phyloP scores from a whole-genome alignment of 2,888 invertebrate genomes.

The Liodrosophila aerea region DNA sequence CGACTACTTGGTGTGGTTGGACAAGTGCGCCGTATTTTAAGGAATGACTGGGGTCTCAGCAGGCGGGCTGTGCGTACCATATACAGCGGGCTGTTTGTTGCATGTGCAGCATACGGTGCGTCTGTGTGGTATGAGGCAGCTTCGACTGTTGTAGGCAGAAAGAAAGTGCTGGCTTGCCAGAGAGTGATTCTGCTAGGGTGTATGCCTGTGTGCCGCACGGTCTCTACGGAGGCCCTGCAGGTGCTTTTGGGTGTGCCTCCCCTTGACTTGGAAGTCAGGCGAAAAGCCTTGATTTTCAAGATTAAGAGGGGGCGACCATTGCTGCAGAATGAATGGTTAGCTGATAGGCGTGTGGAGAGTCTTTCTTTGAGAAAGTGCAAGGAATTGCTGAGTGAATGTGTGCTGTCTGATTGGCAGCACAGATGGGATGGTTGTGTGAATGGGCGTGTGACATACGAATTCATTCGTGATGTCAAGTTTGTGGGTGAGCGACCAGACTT shows the following conservation, averaged over 20 bases:
- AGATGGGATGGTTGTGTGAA: constrained; percentile 1
- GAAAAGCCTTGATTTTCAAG: no score
- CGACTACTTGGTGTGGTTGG: no score
- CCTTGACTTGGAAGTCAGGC: constrained; percentile 12
- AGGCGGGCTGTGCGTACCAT: no score
- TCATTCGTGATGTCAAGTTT: constrained; percentile 14
- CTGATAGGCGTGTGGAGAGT: constrained; percentile 13
- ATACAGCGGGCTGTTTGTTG: constrained; percentile 20
- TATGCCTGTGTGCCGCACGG: constrained; percentile 20
- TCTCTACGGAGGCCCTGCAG: constrained; percentile 24
- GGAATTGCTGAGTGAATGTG: constrained; percentile 6
- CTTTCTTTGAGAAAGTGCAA: constrained; percentile 3
- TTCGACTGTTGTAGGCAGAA: constrained; percentile 3
- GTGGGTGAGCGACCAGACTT: constrained; percentile 7
- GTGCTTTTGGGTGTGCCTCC: constrained; percentile 4
- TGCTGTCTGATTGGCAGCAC: no score
- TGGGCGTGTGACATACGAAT: constrained; percentile 6
- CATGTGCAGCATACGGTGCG: constrained; percentile 21
- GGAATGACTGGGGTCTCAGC: no score
- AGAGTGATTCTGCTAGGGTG: no score
- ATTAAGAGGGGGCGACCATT: no score
- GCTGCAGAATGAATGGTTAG: no score
- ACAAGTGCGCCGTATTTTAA: no score
- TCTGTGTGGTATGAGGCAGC: constrained; percentile 16
- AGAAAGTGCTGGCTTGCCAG: constrained; percentile 14